Evolutionary conservation across 2,888 invertebrate genomes (phyloP), one percentile per base, ranked within the genome.

Genomic region (Ptychoptera albimana): DNA sequence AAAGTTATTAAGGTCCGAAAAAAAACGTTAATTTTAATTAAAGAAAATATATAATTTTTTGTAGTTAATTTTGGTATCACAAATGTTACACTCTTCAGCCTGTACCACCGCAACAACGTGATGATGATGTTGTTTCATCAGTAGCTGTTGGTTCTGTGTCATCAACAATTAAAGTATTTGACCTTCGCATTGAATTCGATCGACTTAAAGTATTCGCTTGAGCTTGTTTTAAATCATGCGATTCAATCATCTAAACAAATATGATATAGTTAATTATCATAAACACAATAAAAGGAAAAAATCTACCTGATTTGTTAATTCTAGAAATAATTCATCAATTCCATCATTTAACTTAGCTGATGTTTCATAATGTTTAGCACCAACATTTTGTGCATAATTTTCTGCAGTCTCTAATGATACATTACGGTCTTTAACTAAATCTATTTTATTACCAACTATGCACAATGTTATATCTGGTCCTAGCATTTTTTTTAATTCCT

Each of bases 401-500:
- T 42, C 82, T 5, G 94, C 96, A 60, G 86, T 86, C 52, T 85
- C 82, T 13, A 82, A 69, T 23, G 77, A 70, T 10, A 97, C 91
- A 52, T 82, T 82, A 53, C 96, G 71, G 51, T 93, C 84, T 60
- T 84, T 86, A 57, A 93, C 92, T 57, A 98, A 71, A 68, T 98
- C 97, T 59, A 84, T 79, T 75, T 98, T 98, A 67, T 98, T 98
- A 42, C 97, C 98, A 46, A 89, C 92, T 59, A 98, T 96, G 43
- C 82, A 79, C 46, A 97, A 71, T 52, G 86, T 81, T 53, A 97
- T 86, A 54, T 93, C 87, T 47, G 84, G 79, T 4, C 96, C 97
- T 36, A 97, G 71, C 85, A 97, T 94, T 65, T 91, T 91, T 53
- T 87, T 81, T 45, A 98, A 67, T 64, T 98, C 97, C 59, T 92